Percentiles rank a stretch among this genome's conserved stretches.
Evolutionary conservation across 2,797 vertebrate genomes (phyloP).

Genomic region (Zenarchopterus dispar): DNA sequence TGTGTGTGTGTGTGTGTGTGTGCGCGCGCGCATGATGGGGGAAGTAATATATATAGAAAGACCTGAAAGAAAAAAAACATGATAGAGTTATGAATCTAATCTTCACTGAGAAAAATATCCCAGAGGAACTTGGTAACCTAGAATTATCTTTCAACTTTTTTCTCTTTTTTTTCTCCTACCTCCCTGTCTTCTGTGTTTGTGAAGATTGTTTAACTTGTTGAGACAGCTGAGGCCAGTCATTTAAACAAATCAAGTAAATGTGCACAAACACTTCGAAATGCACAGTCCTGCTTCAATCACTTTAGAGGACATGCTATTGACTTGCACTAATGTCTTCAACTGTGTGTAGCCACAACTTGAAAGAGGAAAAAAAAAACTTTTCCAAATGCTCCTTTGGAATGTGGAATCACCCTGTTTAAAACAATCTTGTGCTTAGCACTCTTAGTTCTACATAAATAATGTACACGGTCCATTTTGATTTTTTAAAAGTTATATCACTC

Average conservation of each 20-base stretch:
- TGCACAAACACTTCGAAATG: constrained; percentile 25
- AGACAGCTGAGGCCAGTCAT: constrained; percentile 73
- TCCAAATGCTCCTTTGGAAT: too few relatives aligned
- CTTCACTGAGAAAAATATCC: constrained; percentile 74
- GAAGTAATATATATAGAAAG: too few relatives aligned
- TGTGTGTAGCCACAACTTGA: neutral
- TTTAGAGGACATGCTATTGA: constrained; percentile 22
- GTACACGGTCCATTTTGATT: neutral
- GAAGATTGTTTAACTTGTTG: constrained; percentile 76
- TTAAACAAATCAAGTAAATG: constrained; percentile 74
- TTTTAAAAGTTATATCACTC: too few relatives aligned
- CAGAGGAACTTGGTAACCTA: constrained; percentile 76
- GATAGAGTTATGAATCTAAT: constrained; percentile 61
- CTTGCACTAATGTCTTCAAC: constrained; percentile 6
- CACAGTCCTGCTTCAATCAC: constrained; percentile 33
- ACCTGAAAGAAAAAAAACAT: too few relatives aligned
- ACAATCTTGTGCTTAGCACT: too few relatives aligned
- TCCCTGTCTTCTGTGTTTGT: constrained; percentile 59
- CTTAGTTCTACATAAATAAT: neutral
- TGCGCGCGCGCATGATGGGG: neutral
- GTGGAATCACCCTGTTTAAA: too few relatives aligned
- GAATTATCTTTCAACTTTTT: constrained; percentile 69
- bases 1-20: constrained; percentile 17
- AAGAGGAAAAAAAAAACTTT: too few relatives aligned
- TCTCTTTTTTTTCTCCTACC: constrained; percentile 42